Evolutionary conservation across 2,113 vertebrate species (phyloP).

Genomic region (Ifrita kowaldi): DNA sequence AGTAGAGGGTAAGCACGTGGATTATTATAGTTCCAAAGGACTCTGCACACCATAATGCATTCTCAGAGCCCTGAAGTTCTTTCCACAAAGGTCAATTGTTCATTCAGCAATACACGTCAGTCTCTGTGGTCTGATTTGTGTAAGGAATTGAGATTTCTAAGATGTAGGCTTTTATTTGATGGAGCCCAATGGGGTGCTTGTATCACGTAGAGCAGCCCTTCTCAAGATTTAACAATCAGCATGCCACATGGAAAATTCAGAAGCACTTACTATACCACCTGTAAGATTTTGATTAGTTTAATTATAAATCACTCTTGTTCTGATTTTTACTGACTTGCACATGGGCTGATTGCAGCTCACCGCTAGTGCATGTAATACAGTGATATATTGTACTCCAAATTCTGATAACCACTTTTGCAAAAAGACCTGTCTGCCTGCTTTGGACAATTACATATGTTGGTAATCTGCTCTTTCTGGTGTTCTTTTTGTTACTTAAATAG

Average conservation of each 20-base stretch:
- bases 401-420: neutral
- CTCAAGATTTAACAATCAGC: constrained; percentile 31
- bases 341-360: neutral
- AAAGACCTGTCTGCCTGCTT: neutral
- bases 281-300: constrained; percentile 56
- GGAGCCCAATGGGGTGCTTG: constrained; percentile 8
- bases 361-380: neutral
- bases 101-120: neutral
- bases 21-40: neutral
- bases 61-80: neutral
- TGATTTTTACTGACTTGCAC: constrained; percentile 10
- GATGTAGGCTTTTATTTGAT: constrained; percentile 1
- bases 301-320: constrained; percentile 41
- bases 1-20: neutral
- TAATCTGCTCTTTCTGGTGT: neutral
- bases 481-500: neutral
- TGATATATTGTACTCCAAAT: neutral
- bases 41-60: neutral
- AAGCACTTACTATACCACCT: neutral
- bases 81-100: neutral
- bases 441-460: neutral
- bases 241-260: constrained; percentile 13
- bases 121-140: neutral
- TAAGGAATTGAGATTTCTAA: neutral
- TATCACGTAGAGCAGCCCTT: neutral